These are phyloP conservation scores for Naso thynnoides DNA, from an alignment of 2,797 vertebrate species.

Conservation along the genomic window DNA sequence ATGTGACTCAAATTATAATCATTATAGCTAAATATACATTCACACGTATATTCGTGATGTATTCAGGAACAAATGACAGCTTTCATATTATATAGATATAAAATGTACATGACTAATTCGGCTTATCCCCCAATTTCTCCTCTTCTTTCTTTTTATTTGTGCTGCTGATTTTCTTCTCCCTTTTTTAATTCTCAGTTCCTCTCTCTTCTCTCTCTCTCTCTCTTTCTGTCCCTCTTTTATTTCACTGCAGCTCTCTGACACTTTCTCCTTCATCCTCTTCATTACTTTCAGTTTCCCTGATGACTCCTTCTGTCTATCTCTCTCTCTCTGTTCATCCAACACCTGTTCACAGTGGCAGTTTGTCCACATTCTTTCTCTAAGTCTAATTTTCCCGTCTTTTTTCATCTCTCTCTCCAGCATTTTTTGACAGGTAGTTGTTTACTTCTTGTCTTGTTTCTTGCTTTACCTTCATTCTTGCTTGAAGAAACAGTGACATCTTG, in stretches of 20 bases:
- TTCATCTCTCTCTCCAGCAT: constrained; percentile 18
- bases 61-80: background rate
- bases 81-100: constrained; percentile 8
- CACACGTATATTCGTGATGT: constrained; percentile 17
- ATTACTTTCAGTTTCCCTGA: constrained; percentile 38
- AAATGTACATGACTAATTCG: constrained; percentile 7
- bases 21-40: background rate
- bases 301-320: constrained; percentile 39
- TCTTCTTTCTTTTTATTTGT: background rate
- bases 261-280: constrained; percentile 24
- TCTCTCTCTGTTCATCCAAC: constrained; percentile 51
- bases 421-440: constrained; percentile 26
- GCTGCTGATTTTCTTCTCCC: constrained; percentile 22
- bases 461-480: background rate
- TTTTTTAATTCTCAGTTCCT: constrained; percentile 28
- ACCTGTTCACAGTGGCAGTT: constrained; percentile 46
- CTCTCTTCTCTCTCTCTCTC: constrained; percentile 8
- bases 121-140: background rate
- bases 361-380: constrained; percentile 21
- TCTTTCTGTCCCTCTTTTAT: constrained; percentile 1
- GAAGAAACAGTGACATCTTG: no score
- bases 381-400: constrained; percentile 29
- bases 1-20: background rate
- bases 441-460: background rate
- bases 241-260: constrained; percentile 6